These are phyloP conservation scores for Nezara viridula DNA, from an alignment of 2,888 invertebrate species.

Conservation along the genomic window DNA sequence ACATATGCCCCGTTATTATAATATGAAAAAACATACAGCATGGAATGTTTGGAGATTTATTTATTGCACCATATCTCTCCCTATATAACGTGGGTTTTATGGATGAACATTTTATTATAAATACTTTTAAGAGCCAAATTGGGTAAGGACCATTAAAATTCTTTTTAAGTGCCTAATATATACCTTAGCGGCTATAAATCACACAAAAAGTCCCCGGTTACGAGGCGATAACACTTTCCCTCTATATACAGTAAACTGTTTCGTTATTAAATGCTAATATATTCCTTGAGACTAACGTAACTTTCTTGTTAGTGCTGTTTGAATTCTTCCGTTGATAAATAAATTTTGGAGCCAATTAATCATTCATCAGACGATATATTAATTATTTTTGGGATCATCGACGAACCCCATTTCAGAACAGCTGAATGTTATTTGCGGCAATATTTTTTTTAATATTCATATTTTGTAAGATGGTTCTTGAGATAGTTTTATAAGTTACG, in stretches of 20 bases:
- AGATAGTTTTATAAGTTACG: background rate
- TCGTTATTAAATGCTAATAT: conserved; percentile 12
- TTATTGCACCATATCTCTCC: background rate
- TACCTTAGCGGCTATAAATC: background rate
- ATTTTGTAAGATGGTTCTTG: background rate
- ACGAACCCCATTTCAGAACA: too few species aligned
- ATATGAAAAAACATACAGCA: background rate
- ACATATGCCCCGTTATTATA: too few species aligned
- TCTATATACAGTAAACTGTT: conserved; percentile 9
- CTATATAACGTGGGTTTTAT: background rate
- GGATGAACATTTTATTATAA: background rate
- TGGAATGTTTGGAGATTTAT: background rate
- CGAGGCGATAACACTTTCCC: background rate
- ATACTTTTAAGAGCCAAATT: background rate
- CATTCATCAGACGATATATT: background rate
- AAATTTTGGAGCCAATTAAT: background rate
- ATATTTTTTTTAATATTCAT: too few species aligned
- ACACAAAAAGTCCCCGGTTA: background rate
- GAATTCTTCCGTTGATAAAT: background rate
- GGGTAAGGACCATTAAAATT: background rate
- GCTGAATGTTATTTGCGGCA: background rate
- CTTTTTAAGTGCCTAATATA: conserved; percentile 1
- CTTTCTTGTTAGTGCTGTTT: background rate
- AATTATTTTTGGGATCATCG: background rate
- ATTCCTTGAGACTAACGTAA: background rate